These are phyloP conservation scores for Smutsia gigantea DNA, from an alignment of 2,797 vertebrate genomes.

Conservation along the genomic window DNA sequence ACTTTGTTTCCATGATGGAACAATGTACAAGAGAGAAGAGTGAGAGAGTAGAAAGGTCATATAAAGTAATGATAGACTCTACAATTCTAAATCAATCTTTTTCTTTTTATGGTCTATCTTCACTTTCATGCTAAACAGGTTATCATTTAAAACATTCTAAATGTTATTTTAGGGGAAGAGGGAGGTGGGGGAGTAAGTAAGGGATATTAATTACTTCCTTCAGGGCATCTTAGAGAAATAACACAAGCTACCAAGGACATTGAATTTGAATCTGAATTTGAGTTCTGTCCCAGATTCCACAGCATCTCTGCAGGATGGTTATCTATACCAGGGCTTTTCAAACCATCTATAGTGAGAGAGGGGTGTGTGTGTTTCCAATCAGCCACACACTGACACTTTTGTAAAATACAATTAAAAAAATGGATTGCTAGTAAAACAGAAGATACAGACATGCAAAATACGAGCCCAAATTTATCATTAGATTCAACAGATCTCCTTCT, in stretches of 20 bases:
- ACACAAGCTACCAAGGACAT: background rate
- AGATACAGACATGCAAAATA: background rate
- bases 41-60: background rate
- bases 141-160: background rate
- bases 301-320: background rate
- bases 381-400: background rate
- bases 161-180: background rate
- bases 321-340: background rate
- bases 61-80: background rate
- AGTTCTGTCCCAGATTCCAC: background rate
- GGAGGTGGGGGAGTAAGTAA: no score
- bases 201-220: background rate
- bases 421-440: background rate
- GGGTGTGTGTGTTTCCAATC: background rate
- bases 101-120: background rate
- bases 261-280: background rate
- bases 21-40: background rate
- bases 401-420: background rate
- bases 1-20: background rate
- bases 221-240: background rate
- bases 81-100: background rate
- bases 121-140: background rate
- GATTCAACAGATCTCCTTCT: background rate
- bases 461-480: background rate
- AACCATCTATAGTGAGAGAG: background rate